Conservation (phyloP, 2,888 invertebrate species). For the Apamea sordens region DNA sequence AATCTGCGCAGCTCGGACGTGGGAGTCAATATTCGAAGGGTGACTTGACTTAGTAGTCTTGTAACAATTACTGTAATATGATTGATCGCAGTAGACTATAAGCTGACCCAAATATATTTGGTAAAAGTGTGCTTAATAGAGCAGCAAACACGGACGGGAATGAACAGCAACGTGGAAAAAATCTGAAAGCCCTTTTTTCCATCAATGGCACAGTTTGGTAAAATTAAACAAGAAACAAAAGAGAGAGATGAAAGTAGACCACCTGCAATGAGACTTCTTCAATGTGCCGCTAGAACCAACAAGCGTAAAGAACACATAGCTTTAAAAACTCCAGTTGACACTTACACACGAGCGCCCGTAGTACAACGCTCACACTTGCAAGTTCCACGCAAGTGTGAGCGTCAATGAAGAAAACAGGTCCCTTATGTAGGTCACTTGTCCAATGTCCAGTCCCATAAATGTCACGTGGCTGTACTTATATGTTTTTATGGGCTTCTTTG, state of each 20-base stretch:
- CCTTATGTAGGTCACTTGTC: conserved; percentile 59
- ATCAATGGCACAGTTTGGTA: not conserved
- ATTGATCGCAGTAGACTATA: not conserved
- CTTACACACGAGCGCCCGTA: conserved; percentile 29
- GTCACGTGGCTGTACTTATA: conserved; percentile 20
- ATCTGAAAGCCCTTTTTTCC: not conserved
- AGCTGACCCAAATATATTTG: not conserved
- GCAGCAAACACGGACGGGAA: not conserved
- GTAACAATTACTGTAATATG: not conserved
- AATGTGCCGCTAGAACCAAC: conserved; percentile 17
- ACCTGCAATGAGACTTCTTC: conserved; percentile 11
- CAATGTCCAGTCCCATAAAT: conserved; percentile 46
- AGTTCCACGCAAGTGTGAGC: conserved; percentile 57
- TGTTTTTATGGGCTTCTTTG: conserved; percentile 39
- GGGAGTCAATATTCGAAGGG: not conserved
- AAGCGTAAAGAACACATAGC: conserved; percentile 42
- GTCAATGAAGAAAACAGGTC: conserved; percentile 54
- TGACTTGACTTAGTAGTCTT: not conserved
- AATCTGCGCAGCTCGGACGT: not conserved
- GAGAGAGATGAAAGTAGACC: conserved; percentile 4
- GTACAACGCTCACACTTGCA: too few species aligned
- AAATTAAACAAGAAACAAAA: conserved; percentile 10
- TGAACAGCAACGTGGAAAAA: not conserved
- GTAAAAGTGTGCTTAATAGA: not conserved
- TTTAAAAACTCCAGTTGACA: conserved; percentile 46